Evolutionary conservation across 2,113 vertebrate genomes (phyloP).

Genomic region (Probosciger aterrimus): DNA sequence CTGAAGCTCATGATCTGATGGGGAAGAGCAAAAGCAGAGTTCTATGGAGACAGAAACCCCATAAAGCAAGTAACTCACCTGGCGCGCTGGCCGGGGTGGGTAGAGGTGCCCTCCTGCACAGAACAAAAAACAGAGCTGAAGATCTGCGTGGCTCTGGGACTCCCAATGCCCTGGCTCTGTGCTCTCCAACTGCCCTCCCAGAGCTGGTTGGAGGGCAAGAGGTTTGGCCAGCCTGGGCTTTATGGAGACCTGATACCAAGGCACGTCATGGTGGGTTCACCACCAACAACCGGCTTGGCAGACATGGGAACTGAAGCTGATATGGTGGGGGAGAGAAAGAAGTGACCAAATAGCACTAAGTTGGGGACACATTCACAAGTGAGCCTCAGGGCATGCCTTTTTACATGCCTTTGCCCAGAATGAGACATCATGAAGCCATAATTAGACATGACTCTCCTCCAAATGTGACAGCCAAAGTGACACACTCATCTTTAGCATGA

Average conservation of each 20-base stretch:
- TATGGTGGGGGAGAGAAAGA: accelerated
- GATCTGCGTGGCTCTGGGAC: neutral
- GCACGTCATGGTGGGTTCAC: neutral
- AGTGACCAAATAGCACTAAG: neutral
- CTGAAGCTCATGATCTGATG: neutral
- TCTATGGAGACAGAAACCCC: neutral
- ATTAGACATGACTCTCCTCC: neutral
- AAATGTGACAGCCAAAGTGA: neutral
- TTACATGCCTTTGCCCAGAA: neutral
- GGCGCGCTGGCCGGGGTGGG: conserved; percentile 67
- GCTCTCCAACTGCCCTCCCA: neutral
- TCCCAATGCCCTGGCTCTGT: neutral
- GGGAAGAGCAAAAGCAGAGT: neutral
- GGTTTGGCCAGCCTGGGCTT: neutral
- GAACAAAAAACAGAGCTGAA: conserved; percentile 36
- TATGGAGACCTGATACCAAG: neutral
- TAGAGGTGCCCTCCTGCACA: conserved; percentile 80
- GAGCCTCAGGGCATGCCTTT: neutral
- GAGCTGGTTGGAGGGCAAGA: neutral
- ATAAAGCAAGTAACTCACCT: conserved; percentile 39
- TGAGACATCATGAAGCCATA: neutral
- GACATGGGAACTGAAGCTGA: accelerated
- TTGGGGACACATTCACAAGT: neutral
- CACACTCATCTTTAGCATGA: neutral
- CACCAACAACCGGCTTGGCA: neutral